phyloP scores from a whole-genome alignment of 2,888 invertebrate genomes.

The Gastracanthus pulcherrimus region DNA sequence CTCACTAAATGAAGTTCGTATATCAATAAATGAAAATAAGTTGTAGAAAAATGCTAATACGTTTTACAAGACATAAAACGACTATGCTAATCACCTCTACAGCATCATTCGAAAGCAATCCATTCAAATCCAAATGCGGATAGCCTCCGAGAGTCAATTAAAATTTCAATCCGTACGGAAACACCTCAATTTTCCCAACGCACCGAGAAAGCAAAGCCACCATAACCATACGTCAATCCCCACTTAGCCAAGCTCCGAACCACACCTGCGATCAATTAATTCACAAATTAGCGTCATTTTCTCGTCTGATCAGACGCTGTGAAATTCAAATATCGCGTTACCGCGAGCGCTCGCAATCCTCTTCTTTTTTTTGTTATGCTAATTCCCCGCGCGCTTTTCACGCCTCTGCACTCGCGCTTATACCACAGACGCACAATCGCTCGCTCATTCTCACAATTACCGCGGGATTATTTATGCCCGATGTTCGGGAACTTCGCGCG shows the following conservation, averaged over 20 bases:
- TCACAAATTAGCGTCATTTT: background rate
- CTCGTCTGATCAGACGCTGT: background rate
- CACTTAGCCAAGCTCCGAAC: too few relatives aligned
- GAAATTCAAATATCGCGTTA: background rate
- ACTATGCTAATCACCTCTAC: background rate
- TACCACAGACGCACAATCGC: too few relatives aligned
- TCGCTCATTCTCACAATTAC: conserved; percentile 67
- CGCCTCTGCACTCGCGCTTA: background rate
- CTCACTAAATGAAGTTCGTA: background rate
- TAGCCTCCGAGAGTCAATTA: background rate
- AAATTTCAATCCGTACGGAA: too few relatives aligned
- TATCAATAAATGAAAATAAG: background rate
- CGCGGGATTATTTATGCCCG: conserved; percentile 68
- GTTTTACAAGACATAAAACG: background rate
- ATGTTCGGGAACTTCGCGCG: conserved; percentile 66
- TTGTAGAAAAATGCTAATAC: conserved; percentile 1
- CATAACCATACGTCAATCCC: too few relatives aligned
- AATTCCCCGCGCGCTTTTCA: background rate
- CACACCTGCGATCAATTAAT: background rate
- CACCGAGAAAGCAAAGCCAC: too few relatives aligned
- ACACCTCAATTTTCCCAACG: too few relatives aligned
- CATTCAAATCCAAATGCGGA: too few relatives aligned
- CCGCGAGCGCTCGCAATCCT: background rate
- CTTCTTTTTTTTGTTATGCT: background rate
- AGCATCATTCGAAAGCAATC: background rate